Percentiles rank a stretch among this genome's conserved stretches.
Evolutionary conservation across 2,888 invertebrate species (phyloP).

Genomic region (Zaprionus obscuricornis): DNA sequence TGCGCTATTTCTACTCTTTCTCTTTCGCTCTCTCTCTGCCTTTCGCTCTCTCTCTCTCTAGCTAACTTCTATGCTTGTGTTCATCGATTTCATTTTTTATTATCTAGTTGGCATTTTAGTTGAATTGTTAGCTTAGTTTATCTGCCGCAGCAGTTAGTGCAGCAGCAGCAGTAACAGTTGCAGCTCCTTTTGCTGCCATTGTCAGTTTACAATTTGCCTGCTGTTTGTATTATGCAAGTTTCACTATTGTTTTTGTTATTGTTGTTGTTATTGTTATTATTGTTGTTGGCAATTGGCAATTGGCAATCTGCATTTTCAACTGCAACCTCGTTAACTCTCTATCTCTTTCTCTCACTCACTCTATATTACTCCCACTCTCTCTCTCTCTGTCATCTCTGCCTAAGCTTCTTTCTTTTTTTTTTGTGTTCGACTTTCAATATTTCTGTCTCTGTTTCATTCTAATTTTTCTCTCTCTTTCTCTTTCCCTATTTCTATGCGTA

Average conservation of each 20-base stretch:
- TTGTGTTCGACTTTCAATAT: too few relatives aligned
- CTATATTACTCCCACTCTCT: too few relatives aligned
- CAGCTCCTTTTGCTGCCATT: constrained; percentile 21
- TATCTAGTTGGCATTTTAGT: constrained; percentile 78
- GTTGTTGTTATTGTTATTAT: too few relatives aligned
- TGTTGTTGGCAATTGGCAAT: constrained; percentile 48
- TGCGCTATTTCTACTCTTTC: neutral
- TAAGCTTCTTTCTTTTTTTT: too few relatives aligned
- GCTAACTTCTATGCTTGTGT: constrained; percentile 27
- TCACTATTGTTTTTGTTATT: too few relatives aligned
- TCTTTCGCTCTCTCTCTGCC: neutral
- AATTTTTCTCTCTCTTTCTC: too few relatives aligned
- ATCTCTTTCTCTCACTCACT: too few relatives aligned
- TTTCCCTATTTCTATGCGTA: too few relatives aligned
- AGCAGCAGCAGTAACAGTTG: constrained; percentile 12
- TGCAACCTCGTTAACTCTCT: too few relatives aligned
- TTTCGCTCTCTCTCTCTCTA: constrained; percentile 30
- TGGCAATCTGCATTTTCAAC: constrained; percentile 57
- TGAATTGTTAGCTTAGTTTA: constrained; percentile 71
- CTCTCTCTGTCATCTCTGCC: too few relatives aligned
- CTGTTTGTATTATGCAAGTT: constrained; percentile 39
- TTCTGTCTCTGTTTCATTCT: too few relatives aligned
- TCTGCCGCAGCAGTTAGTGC: constrained; percentile 42
- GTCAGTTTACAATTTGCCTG: neutral
- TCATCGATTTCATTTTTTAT: constrained; percentile 66